Percentiles rank a stretch among this genome's conserved stretches.
Evolutionary conservation across 2,888 invertebrate genomes (phyloP).

Genomic region (Tipula confusa): DNA sequence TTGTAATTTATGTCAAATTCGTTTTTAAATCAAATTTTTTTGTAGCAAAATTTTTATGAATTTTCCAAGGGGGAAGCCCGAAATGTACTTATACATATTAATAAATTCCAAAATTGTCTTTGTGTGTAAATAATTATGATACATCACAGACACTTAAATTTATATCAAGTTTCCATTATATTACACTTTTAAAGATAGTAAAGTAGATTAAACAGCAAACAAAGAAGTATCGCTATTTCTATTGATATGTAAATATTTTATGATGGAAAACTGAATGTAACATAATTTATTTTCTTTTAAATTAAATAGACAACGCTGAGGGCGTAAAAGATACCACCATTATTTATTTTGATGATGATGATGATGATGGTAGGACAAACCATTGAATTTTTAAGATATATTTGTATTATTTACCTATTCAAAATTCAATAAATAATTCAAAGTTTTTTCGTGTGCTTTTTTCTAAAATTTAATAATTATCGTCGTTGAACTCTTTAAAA

Average conservation of each 20-base stretch:
- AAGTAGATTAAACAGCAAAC: not conserved
- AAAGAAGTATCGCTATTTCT: not conserved
- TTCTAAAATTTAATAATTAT: too few relatives aligned
- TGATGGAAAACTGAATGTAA: not conserved
- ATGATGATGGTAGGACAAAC: too few relatives aligned
- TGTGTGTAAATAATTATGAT: not conserved
- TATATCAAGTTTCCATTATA: not conserved
- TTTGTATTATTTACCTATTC: too few relatives aligned
- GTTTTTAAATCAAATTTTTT: too few relatives aligned
- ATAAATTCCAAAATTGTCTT: not conserved
- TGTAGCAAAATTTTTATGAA: too few relatives aligned
- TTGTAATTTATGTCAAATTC: not conserved
- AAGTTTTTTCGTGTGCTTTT: too few relatives aligned
- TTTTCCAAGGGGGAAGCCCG: not conserved
- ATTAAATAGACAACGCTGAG: not conserved
- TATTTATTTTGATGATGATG: not conserved
- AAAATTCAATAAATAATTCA: too few relatives aligned
- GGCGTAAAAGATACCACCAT: not conserved
- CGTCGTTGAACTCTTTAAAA: too few relatives aligned
- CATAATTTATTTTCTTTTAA: not conserved
- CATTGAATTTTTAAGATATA: too few relatives aligned
- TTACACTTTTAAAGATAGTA: not conserved
- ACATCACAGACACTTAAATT: not conserved
- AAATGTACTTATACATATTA: not conserved
- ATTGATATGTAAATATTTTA: not conserved